Conservation (phyloP, 2,113 vertebrate species). For the Porphyrio hochstetteri region DNA sequence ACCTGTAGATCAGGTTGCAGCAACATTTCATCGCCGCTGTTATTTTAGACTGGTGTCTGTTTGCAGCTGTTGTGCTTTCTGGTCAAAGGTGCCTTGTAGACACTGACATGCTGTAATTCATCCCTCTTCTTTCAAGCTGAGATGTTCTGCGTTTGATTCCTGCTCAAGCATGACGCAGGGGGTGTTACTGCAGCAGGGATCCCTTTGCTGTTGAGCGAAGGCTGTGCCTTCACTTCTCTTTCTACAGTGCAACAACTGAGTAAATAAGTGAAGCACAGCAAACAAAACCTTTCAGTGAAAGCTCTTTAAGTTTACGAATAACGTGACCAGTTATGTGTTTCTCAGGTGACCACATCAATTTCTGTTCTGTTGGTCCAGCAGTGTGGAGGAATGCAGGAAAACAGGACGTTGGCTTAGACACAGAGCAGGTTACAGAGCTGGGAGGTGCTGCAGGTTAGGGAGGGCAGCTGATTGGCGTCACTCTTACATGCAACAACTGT, state of each 20-base stretch:
- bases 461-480: rapidly evolving
- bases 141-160: not conserved
- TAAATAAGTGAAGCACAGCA: not conserved
- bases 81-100: not conserved
- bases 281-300: not conserved
- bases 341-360: not conserved
- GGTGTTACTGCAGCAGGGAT: not conserved
- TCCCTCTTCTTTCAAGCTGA: not conserved
- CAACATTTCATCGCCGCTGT: not conserved
- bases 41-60: not conserved
- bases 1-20: not conserved
- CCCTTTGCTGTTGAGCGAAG: not conserved
- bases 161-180: rapidly evolving
- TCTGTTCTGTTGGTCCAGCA: not conserved
- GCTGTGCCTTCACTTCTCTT: not conserved
- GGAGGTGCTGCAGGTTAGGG: not conserved
- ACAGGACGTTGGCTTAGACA: not conserved
- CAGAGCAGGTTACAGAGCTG: not conserved
- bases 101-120: not conserved
- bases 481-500: rapidly evolving
- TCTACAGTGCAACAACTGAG: not conserved
- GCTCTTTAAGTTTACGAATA: not conserved
- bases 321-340: rapidly evolving
- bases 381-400: not conserved
- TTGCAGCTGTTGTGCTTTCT: not conserved